Evolutionary conservation across 2,888 invertebrate species (phyloP).

Genomic region (Dryadula phaetusa): DNA sequence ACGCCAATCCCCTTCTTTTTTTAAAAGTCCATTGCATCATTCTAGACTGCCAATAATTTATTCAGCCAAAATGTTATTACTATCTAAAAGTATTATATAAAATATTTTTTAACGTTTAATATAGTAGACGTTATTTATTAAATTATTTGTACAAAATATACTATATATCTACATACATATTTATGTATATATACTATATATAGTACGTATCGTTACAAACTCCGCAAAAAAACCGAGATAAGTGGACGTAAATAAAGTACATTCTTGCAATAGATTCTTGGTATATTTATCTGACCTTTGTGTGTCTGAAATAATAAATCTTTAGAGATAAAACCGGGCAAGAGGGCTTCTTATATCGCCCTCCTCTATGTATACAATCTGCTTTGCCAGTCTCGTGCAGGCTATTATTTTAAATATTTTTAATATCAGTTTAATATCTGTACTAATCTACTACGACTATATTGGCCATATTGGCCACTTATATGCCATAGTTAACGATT

Average conservation of each 20-base stretch:
- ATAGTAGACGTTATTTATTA: too few species aligned
- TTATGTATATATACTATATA: neutral
- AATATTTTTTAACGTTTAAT: too few species aligned
- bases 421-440: neutral
- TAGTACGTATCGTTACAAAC: neutral
- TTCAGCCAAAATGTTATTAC: too few species aligned
- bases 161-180: too few species aligned
- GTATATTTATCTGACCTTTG: conserved; percentile 18
- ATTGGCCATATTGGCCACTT: too few species aligned
- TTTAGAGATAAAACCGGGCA: neutral
- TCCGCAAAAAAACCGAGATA: neutral
- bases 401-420: neutral
- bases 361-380: neutral
- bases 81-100: too few species aligned
- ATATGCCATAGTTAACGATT: too few species aligned
- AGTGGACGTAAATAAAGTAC: neutral
- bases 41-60: too few species aligned
- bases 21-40: too few species aligned
- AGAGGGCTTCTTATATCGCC: neutral
- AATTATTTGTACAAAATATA: too few species aligned
- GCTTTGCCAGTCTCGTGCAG: neutral
- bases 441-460: too few species aligned
- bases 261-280: neutral
- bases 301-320: conserved; percentile 11
- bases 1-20: too few species aligned